A percentile compares a stretch with the other conserved stretches of the same genome.
phyloP scores from a whole-genome alignment of 2,888 invertebrate species.

The Frankliniella intonsa region DNA sequence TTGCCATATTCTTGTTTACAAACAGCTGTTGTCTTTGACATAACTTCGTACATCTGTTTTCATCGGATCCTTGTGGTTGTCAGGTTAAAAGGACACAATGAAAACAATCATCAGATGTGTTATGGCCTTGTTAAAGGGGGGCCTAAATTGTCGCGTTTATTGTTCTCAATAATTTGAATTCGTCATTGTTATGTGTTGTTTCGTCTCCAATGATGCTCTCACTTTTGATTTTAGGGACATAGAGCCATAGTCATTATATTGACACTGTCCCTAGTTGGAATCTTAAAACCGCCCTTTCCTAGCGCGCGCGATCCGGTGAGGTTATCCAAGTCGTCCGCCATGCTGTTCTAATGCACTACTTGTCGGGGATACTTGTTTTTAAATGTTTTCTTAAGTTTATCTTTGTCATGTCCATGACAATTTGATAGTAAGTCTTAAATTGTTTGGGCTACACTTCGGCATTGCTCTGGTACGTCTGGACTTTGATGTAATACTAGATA shows the following conservation, averaged over 20 bases:
- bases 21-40: no score
- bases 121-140: conserved; percentile 2
- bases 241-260: neutral
- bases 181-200: neutral
- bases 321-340: neutral
- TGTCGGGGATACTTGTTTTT: no score
- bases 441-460: no score
- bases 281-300: neutral
- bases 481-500: no score
- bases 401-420: no score
- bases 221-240: neutral
- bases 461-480: no score
- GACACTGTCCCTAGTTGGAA: neutral
- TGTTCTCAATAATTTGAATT: neutral
- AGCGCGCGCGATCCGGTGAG: neutral
- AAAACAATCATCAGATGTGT: neutral
- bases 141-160: conserved; percentile 23
- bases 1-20: no score
- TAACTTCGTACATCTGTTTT: no score
- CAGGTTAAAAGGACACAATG: conserved; percentile 16
- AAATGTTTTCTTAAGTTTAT: no score
- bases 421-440: no score
- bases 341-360: neutral
- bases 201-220: neutral
- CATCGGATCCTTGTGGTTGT: neutral